A percentile compares a stretch with the other conserved stretches of the same genome.
Evolutionary conservation across 64 coral and sea anemone species (phyloP).

Genomic region (Montipora sp.): DNA sequence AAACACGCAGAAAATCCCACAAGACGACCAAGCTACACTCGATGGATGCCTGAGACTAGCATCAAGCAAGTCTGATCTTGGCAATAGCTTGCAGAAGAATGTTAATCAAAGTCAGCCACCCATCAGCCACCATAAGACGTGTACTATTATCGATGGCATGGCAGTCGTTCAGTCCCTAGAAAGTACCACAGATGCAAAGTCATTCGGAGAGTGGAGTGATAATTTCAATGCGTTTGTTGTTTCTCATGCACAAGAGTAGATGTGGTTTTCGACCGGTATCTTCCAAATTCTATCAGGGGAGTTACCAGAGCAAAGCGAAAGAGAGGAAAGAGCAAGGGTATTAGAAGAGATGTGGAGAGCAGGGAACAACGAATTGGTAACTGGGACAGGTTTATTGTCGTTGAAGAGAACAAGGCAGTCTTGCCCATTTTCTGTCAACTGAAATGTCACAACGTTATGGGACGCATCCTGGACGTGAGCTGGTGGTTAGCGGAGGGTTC

Average conservation of each 20-base stretch:
- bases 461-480: background rate
- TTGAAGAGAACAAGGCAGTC: too few relatives aligned
- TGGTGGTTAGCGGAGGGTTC: too few relatives aligned
- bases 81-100: conserved; percentile 21
- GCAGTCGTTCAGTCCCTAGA: too few relatives aligned
- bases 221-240: conserved; percentile 30
- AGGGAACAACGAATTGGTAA: conserved; percentile 60
- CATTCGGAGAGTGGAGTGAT: conserved; percentile 65
- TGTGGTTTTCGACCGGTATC: conserved; percentile 62
- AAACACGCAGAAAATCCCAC: too few relatives aligned
- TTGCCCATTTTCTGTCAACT: too few relatives aligned
- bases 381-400: background rate
- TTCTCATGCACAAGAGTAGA: conserved; percentile 71
- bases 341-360: conserved; percentile 40
- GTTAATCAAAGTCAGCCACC: conserved; percentile 10
- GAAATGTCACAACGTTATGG: conserved; percentile 37
- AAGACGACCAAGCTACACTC: too few relatives aligned
- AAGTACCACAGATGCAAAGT: conserved; percentile 17
- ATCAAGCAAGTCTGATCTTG: too few relatives aligned
- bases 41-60: too few relatives aligned
- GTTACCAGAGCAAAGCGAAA: background rate
- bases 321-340: conserved; percentile 29
- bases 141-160: too few relatives aligned
- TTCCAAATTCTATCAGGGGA: conserved; percentile 52
- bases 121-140: too few relatives aligned